Percentiles rank a stretch among this genome's conserved stretches.
Evolutionary conservation across 1,140 invertebrate genomes (phyloP).

Genomic region (Hesperophylax magnus): DNA sequence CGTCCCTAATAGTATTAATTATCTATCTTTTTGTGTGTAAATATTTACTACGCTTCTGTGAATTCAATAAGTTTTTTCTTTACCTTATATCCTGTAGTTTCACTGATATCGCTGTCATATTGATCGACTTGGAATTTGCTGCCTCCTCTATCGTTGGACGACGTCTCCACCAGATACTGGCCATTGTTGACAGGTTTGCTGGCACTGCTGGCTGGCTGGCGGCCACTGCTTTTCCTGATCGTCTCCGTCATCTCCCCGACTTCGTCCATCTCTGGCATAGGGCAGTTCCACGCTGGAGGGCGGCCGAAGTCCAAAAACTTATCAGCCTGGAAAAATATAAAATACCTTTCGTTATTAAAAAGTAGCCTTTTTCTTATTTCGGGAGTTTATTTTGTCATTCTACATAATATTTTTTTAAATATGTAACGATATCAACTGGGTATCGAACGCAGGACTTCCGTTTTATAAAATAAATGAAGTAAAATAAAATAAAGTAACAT

Average conservation of each 20-base stretch:
- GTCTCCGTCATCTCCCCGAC: conserved; percentile 51
- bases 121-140: conserved; percentile 45
- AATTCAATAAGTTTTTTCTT: no score
- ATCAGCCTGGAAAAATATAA: conserved; percentile 70
- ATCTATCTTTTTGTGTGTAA: no score
- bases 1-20: no score
- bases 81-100: conserved; percentile 50
- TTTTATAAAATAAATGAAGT: no score
- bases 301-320: conserved; percentile 89
- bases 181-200: conserved; percentile 54
- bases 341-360: neutral
- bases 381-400: no score
- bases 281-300: conserved; percentile 92
- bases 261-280: conserved; percentile 82
- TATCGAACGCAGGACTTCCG: no score
- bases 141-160: conserved; percentile 32
- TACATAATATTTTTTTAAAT: neutral
- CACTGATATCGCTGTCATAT: conserved; percentile 55
- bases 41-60: no score
- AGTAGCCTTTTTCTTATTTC: no score
- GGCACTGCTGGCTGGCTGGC: neutral
- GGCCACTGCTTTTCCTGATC: neutral
- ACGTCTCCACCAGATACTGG: conserved; percentile 59
- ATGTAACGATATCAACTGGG: no score
- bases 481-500: no score